Conservation (phyloP, 2,113 vertebrate genomes). For the Megaceryle torquata region DNA sequence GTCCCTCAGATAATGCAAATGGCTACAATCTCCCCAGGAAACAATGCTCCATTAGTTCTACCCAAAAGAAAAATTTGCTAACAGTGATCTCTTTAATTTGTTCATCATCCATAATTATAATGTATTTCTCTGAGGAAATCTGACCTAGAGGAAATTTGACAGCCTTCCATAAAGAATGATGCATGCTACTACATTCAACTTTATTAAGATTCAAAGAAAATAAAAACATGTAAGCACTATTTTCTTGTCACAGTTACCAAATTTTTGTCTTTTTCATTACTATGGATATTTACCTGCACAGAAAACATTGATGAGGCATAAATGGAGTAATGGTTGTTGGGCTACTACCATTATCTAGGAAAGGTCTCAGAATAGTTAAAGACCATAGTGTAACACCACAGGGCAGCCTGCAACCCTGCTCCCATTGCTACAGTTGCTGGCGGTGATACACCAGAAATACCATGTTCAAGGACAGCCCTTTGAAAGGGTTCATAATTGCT, state of each 20-base stretch:
- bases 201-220: conserved; percentile 1
- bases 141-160: not conserved
- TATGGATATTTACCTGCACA: not conserved
- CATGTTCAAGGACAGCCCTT: conserved; percentile 6
- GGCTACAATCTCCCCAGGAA: not conserved
- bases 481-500: not conserved
- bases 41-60: not conserved
- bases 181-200: not conserved
- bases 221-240: not conserved
- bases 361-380: not conserved
- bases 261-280: not conserved
- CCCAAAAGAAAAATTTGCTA: not conserved
- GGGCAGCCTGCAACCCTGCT: not conserved
- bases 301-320: not conserved
- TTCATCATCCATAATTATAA: not conserved
- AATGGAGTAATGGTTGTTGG: not conserved
- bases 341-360: not conserved
- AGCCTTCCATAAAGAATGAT: not conserved
- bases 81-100: not conserved
- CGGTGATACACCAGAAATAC: not conserved
- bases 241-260: not conserved
- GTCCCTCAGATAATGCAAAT: not conserved
- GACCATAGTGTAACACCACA: not conserved
- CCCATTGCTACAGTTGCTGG: not conserved
- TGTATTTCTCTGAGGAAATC: not conserved